Evolutionary conservation across 2,797 vertebrate genomes (phyloP).

Genomic region (Ceryle rudis): DNA sequence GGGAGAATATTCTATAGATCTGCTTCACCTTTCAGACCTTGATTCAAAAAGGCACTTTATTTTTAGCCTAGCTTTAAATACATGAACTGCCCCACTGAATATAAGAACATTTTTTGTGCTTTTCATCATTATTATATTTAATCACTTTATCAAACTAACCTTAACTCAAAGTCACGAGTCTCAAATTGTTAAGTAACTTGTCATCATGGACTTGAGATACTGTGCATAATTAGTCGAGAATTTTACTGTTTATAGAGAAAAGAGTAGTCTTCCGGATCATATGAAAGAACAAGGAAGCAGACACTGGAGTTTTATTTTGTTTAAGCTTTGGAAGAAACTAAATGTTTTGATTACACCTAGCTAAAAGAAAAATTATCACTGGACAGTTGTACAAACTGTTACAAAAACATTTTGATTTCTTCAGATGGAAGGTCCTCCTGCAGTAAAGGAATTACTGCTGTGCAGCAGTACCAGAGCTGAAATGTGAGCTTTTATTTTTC

Average conservation of each 20-base stretch:
- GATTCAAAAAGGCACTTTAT: not conserved
- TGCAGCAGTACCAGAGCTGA: not conserved
- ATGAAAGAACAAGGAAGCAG: not conserved
- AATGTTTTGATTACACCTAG: not conserved
- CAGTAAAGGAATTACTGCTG: not conserved
- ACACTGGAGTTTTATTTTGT: not conserved
- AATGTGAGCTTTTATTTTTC: not conserved
- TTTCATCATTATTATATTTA: not conserved
- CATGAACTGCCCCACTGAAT: not conserved
- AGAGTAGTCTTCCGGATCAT: not conserved
- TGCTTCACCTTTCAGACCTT: not conserved
- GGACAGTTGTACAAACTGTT: not conserved
- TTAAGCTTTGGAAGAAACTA: not conserved
- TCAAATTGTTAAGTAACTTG: not conserved
- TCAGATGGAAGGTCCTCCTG: not conserved
- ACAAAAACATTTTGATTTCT: not conserved
- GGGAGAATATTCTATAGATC: not conserved
- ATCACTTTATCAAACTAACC: not conserved
- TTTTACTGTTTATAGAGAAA: not conserved
- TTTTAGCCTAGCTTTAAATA: not conserved
- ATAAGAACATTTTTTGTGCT: not conserved
- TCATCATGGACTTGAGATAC: not conserved
- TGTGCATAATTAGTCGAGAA: not conserved
- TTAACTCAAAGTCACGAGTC: not conserved
- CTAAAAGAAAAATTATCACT: not conserved